Evolutionary conservation across 2,888 invertebrate species (phyloP).

Genomic region (Lithosia quadra): DNA sequence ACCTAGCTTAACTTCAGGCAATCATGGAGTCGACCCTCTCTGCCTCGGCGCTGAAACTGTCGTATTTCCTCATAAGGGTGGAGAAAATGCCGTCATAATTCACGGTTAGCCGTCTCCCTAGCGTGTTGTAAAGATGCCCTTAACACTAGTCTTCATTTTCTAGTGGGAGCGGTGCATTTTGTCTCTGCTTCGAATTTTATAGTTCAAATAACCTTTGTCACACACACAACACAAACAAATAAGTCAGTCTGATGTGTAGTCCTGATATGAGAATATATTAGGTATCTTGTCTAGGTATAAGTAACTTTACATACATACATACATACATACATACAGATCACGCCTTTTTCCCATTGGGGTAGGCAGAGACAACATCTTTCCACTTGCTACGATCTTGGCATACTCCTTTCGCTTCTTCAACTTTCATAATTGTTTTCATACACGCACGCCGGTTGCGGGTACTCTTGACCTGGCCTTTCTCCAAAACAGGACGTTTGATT

Average conservation of each 20-base stretch:
- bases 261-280: not conserved
- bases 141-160: slow-evolving; percentile 86
- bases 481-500: too few relatives aligned
- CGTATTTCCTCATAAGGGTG: slow-evolving; percentile 86
- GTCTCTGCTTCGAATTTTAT: slow-evolving; percentile 61
- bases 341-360: too few relatives aligned
- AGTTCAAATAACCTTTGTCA: slow-evolving; percentile 43
- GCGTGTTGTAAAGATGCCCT: slow-evolving; percentile 86
- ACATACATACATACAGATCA: too few relatives aligned
- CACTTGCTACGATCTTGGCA: too few relatives aligned
- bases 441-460: too few relatives aligned
- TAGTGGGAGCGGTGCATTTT: slow-evolving; percentile 71
- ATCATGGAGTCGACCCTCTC: slow-evolving; percentile 76
- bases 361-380: too few relatives aligned
- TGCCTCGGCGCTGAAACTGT: slow-evolving; percentile 75
- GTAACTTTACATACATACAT: too few relatives aligned
- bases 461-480: too few relatives aligned
- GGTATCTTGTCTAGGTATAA: too few relatives aligned
- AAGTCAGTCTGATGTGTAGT: slow-evolving; percentile 32
- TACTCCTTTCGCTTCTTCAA: too few relatives aligned
- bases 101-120: slow-evolving; percentile 81
- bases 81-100: slow-evolving; percentile 84
- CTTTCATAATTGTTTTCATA: too few relatives aligned
- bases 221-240: too few relatives aligned
- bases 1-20: slow-evolving; percentile 74